Base-by-base conservation (phyloP, 2,113 vertebrate species). In the Pleuronectes platessa region DNA sequence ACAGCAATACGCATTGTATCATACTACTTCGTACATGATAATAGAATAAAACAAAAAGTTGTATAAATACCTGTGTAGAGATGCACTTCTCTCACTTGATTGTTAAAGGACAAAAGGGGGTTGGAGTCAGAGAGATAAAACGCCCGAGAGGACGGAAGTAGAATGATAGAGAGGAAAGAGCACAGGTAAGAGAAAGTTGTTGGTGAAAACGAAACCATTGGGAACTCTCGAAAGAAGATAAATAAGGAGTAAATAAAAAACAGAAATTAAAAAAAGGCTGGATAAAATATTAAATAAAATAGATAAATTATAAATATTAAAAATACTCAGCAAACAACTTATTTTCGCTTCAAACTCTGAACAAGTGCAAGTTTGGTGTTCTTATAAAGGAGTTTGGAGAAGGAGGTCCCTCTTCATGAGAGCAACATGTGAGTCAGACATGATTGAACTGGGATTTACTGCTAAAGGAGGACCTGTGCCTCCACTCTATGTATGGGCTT, bases 51-150 rank as follows among this genome's bases (percentile, higher is more conserved):
- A 13, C 13, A 12, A 51, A 90, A 71, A 59, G 49, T 0, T 15
- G 51, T 8, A 27, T 20, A 80, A 68, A 42, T 93, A 95, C 93
- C 94, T 92, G 94, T 94, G 76, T 94, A 94, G 68, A 95, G 93
- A 70, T 93, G 91, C 2, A 71, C 87, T 66, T 94, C 88, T 82
- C 92, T 88, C 71, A 92, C 92, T 61, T 91, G 88, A 61, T 47
- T 89, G n/a, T 69, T 35, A 35, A 94, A 92, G 14, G 76, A 76
- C 45, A 93, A 55, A 20, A 94, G 72, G 7, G 94, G 93, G 59
- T 86, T 93, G 72, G 92, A 91, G 56, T 91, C 91, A 61, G 89
- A 42, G 58, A 94, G 74, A 74, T 92, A 92, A 72, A 94, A 89
- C 0, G 90, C 82, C 4, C 69, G 27, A 15, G 73, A 84, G 66